phyloP scores from a whole-genome alignment of 2,888 invertebrate species.

The Sminthurinus aureus region DNA sequence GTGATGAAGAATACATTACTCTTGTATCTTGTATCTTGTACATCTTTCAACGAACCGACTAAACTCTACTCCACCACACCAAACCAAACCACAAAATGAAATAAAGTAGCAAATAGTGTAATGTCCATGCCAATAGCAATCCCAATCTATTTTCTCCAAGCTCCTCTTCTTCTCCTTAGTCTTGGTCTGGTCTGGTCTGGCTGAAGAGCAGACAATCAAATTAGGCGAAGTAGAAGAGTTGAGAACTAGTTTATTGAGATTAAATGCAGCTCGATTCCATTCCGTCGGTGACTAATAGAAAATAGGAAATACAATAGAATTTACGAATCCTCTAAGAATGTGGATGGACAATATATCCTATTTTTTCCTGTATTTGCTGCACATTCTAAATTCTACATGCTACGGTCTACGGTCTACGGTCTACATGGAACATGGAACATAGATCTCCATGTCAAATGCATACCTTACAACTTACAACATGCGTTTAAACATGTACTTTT shows the following conservation, averaged over 20 bases:
- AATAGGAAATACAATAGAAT: not conserved
- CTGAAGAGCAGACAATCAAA: not conserved
- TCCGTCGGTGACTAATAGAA: conserved; percentile 11
- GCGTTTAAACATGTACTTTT: too few relatives aligned
- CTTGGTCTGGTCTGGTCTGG: not conserved
- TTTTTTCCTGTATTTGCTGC: not conserved
- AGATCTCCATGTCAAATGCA: too few relatives aligned
- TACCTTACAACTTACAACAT: too few relatives aligned
- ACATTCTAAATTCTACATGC: not conserved
- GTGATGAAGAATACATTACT: too few relatives aligned
- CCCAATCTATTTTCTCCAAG: not conserved
- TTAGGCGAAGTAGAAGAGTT: not conserved
- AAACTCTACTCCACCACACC: too few relatives aligned
- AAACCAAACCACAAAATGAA: not conserved
- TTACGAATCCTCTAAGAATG: not conserved
- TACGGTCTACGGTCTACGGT: too few relatives aligned
- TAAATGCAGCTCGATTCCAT: conserved; percentile 10
- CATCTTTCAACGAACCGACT: too few relatives aligned
- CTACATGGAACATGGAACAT: not conserved
- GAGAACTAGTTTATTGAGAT: conserved; percentile 26
- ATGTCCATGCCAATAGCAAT: not conserved
- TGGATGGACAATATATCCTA: too few relatives aligned
- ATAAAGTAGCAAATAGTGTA: not conserved
- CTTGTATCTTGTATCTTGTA: too few relatives aligned
- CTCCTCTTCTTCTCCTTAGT: not conserved